Evolutionary conservation across 2,888 invertebrate genomes (phyloP), one percentile per base, ranked within the genome.

Genomic region (Microplitis deprimator): DNA sequence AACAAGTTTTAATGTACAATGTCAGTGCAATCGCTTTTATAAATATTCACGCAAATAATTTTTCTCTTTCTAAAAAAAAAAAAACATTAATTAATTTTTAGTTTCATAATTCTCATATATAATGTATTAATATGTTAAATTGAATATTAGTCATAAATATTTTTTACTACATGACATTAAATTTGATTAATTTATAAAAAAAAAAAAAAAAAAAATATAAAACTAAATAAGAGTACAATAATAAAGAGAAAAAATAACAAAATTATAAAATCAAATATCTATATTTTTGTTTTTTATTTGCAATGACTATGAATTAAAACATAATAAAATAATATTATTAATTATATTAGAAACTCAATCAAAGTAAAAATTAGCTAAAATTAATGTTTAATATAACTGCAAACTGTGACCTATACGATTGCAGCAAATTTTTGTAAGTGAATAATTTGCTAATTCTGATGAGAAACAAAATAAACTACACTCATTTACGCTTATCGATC

Each of bases 241-340:
- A 76, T 73, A 41, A 16, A 75, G 38, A 68, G 59, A 60, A 59
- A 61, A 38, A 1, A 62, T 75, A 75, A 73, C 40, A 38, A 77
- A 79, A 77, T 69, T 70, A 73, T 77, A 29, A 72, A 79, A 73
- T 67, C 59, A 87, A 88, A 85, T 87, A 84, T 86, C 84, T 85
- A 84, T 86, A 86, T 50, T 50, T 50, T 13, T 83, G 1, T 80
- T 83, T 84, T 89, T 89, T 89, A 89, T 89, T 89, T 88, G 67
- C 59, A 87, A 68, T 67, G 13, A 13, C 88, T 87, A 85, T 87
- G 88, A 87, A 84, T 87, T 85, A 86, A 88, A 88, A 88, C 87
- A 87, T 86, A 87, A 86, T 86, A 84, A 88, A 88, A 87, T 87
- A 86, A 88, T 85, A 84, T 81, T 80, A 81, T 74, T 79, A 80